These are phyloP conservation scores for Scylla paramamosain DNA, from an alignment of 1,140 invertebrate species.

Conservation along the genomic window DNA sequence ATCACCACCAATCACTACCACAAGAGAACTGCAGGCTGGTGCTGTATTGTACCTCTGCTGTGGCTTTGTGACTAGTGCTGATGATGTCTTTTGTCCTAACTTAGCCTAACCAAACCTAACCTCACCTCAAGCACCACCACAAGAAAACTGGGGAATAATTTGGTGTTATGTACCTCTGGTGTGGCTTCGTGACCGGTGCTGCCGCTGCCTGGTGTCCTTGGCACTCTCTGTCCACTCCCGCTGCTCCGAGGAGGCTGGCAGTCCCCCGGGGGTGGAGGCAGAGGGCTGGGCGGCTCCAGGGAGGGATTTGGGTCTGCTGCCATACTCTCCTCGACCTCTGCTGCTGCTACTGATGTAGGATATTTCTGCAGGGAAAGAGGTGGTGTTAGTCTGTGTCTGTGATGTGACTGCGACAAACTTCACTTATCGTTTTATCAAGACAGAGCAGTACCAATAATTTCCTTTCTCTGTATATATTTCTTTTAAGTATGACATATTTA, in stretches of 20 bases:
- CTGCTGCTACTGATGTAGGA: conserved; percentile 68
- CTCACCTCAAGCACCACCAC: too few relatives aligned
- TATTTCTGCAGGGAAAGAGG: conserved; percentile 42
- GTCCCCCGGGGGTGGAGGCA: neutral
- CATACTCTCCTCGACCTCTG: conserved; percentile 39
- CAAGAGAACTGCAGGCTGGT: too few relatives aligned
- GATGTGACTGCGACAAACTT: too few relatives aligned
- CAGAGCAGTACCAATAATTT: too few relatives aligned
- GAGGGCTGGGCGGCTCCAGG: conserved; percentile 14
- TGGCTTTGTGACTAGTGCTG: too few relatives aligned
- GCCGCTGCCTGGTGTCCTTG: conserved; percentile 58
- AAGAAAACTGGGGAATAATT: too few relatives aligned
- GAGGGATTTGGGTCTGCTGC: conserved; percentile 60
- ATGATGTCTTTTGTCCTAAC: too few relatives aligned
- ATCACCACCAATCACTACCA: neutral
- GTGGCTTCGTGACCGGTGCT: conserved; percentile 56
- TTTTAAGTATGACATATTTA: too few relatives aligned
- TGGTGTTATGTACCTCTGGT: conserved; percentile 43
- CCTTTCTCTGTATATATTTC: too few relatives aligned
- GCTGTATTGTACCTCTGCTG: too few relatives aligned
- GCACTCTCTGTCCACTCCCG: conserved; percentile 55
- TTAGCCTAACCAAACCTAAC: too few relatives aligned
- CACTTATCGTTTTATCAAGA: too few relatives aligned
- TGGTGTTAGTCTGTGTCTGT: neutral
- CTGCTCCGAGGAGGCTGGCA: conserved; percentile 26